These are phyloP conservation scores for Bedellia somnulentella DNA, from an alignment of 2,888 invertebrate species.

Conservation along the genomic window DNA sequence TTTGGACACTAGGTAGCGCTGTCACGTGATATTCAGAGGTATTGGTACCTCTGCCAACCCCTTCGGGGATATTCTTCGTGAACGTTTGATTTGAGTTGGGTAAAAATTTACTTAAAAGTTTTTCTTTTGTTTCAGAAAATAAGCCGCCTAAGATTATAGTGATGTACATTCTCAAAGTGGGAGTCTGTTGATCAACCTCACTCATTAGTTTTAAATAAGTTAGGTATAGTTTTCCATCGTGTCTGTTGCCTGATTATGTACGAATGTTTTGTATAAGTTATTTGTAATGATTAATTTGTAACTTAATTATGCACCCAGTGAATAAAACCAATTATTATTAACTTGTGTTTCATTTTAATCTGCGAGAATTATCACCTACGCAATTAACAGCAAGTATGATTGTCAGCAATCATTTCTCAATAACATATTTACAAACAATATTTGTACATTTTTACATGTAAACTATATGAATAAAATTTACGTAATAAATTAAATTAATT, in stretches of 20 bases:
- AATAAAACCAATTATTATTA: too few relatives aligned
- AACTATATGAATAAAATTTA: neutral
- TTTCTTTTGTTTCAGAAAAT: constrained; percentile 41
- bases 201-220: constrained; percentile 4
- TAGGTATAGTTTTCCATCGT: constrained; percentile 2
- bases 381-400: too few relatives aligned
- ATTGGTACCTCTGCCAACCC: too few relatives aligned
- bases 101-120: too few relatives aligned
- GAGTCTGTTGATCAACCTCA: constrained; percentile 1
- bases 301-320: constrained; percentile 13
- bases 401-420: too few relatives aligned
- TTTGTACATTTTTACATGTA: neutral
- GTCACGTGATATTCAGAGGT: too few relatives aligned
- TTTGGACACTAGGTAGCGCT: too few relatives aligned
- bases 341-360: too few relatives aligned
- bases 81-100: too few relatives aligned
- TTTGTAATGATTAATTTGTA: constrained; percentile 13
- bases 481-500: neutral
- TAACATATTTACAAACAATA: neutral
- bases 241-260: constrained; percentile 40
- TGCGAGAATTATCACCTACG: too few relatives aligned
- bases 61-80: too few relatives aligned
- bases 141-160: constrained; percentile 12
- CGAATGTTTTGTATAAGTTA: constrained; percentile 29
- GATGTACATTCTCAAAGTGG: constrained; percentile 9